phyloP scores from a whole-genome alignment of 2,888 invertebrate species.

The Pyrocoelia pectoralis region DNA sequence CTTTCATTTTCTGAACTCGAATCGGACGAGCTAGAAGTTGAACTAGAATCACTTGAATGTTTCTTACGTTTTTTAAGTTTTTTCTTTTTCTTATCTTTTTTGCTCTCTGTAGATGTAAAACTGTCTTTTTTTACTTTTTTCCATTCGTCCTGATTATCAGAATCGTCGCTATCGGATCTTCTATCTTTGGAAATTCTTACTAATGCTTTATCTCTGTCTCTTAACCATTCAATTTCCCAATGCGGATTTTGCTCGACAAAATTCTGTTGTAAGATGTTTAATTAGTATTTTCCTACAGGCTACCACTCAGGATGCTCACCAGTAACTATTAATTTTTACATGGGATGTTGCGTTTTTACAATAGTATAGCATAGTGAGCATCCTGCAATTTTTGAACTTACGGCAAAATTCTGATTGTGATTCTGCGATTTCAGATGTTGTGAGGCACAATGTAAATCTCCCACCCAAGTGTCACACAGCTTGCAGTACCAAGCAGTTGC shows the following conservation, averaged over 20 bases:
- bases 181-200: slow-evolving; percentile 49
- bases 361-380: no score
- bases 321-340: no score
- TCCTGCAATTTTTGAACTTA: slow-evolving; percentile 59
- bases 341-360: no score
- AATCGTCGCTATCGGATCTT: slow-evolving; percentile 44
- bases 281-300: background rate
- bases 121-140: slow-evolving; percentile 43
- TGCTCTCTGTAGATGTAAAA: slow-evolving; percentile 40
- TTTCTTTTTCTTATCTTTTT: slow-evolving; percentile 65
- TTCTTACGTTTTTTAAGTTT: slow-evolving; percentile 57
- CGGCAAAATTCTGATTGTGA: slow-evolving; percentile 83
- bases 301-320: no score
- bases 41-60: slow-evolving; percentile 57
- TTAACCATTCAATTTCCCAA: slow-evolving; percentile 88
- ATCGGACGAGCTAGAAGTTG: slow-evolving; percentile 59
- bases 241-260: slow-evolving; percentile 86
- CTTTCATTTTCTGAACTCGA: slow-evolving; percentile 57
- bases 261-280: slow-evolving; percentile 63
- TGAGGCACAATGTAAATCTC: slow-evolving; percentile 87
- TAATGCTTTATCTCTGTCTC: slow-evolving; percentile 69
- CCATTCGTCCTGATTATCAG: slow-evolving; percentile 25
- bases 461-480: slow-evolving; percentile 86
- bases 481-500: slow-evolving; percentile 91
- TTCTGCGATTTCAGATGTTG: slow-evolving; percentile 81